Evolutionary conservation across 2,888 invertebrate genomes (phyloP).

Genomic region (Pyrocoelia pectoralis): DNA sequence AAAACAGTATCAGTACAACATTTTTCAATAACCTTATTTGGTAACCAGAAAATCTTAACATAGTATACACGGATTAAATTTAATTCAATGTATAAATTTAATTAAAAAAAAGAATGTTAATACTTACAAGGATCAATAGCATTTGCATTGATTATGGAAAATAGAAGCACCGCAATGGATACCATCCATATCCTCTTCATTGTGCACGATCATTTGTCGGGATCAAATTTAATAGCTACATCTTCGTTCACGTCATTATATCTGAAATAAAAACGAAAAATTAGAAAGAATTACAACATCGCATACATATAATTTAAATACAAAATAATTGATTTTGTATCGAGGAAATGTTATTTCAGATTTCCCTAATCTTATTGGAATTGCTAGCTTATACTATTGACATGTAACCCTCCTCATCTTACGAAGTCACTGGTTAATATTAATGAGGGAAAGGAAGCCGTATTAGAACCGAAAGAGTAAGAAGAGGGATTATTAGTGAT

Average conservation of each 20-base stretch:
- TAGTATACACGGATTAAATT: too few relatives aligned
- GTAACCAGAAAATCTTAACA: too few relatives aligned
- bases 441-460: constrained; percentile 52
- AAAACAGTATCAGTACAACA: too few relatives aligned
- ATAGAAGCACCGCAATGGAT: constrained; percentile 43
- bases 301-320: constrained; percentile 50
- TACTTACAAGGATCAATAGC: constrained; percentile 57
- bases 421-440: constrained; percentile 51
- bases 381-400: constrained; percentile 53
- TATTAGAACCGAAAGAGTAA: constrained; percentile 51
- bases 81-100: too few relatives aligned
- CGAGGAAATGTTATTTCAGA: constrained; percentile 51
- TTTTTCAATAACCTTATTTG: too few relatives aligned
- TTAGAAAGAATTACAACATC: constrained; percentile 28
- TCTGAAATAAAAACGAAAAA: constrained; percentile 47
- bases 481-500: constrained; percentile 53
- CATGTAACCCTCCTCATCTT: constrained; percentile 46
- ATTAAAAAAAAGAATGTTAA: constrained; percentile 4
- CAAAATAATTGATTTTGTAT: constrained; percentile 52
- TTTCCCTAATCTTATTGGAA: constrained; percentile 53
- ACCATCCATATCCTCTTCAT: constrained; percentile 46
- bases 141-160: constrained; percentile 42
- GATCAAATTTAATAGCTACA: constrained; percentile 22
- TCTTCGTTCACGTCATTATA: constrained; percentile 47
- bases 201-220: constrained; percentile 36